Percentiles rank a stretch among this genome's conserved stretches.
Conservation (phyloP, 1,140 invertebrate genomes). For the Calycopis cecrops region DNA sequence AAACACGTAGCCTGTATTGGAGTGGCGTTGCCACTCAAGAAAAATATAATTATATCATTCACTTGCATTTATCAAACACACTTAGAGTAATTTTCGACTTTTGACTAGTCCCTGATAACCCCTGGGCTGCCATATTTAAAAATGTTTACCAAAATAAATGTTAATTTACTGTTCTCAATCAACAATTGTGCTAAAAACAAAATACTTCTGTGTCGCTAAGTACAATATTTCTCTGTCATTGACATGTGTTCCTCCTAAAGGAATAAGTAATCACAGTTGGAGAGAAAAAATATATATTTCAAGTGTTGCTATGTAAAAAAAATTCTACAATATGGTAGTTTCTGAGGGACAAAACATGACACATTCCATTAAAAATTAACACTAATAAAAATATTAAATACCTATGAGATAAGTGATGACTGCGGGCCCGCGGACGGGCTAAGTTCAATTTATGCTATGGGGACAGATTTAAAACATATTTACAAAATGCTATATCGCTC, state of each 20-base stretch:
- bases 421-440: slow-evolving; percentile 50
- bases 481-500: slow-evolving; percentile 68
- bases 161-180: background rate
- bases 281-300: slow-evolving; percentile 27
- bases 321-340: slow-evolving; percentile 32
- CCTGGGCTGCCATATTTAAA: background rate
- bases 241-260: slow-evolving; percentile 31
- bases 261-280: slow-evolving; percentile 45
- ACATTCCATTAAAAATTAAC: slow-evolving; percentile 63
- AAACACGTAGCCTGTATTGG: too few species aligned
- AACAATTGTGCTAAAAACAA: slow-evolving; percentile 51
- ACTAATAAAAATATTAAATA: slow-evolving; percentile 71
- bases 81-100: too few species aligned
- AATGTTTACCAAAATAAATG: background rate
- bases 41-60: too few species aligned
- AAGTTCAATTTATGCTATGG: slow-evolving; percentile 69
- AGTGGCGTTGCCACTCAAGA: too few species aligned
- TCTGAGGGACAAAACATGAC: slow-evolving; percentile 51
- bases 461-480: slow-evolving; percentile 64
- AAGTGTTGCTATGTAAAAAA: slow-evolving; percentile 49
- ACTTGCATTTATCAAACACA: too few species aligned
- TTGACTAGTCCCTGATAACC: too few species aligned
- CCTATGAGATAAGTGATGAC: slow-evolving; percentile 72
- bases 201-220: slow-evolving; percentile 38
- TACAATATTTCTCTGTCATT: slow-evolving; percentile 45